These are phyloP conservation scores for Pseudochaenichthys georgianus DNA, from an alignment of 2,797 vertebrate species.

Conservation along the genomic window DNA sequence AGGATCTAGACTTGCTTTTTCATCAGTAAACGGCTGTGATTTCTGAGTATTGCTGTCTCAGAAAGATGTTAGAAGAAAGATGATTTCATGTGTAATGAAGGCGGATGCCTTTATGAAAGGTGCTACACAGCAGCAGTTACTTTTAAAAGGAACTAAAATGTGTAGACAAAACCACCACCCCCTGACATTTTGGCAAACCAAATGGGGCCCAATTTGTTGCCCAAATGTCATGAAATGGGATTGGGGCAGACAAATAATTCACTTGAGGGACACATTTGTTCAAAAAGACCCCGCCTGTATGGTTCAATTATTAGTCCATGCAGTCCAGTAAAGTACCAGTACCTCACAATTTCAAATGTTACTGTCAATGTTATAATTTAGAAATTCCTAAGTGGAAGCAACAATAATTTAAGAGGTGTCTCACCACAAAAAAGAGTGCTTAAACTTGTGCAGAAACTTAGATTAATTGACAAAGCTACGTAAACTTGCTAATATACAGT, in stretches of 20 bases:
- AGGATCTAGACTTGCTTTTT: slow-evolving; percentile 14
- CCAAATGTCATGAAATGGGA: slow-evolving; percentile 52
- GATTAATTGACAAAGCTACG: background rate
- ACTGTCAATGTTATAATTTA: too few relatives aligned
- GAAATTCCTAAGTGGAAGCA: too few relatives aligned
- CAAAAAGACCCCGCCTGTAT: slow-evolving; percentile 12
- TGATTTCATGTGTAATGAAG: too few relatives aligned
- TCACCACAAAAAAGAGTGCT: too few relatives aligned
- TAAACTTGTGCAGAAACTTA: background rate
- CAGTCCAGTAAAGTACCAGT: background rate
- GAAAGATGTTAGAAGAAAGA: too few relatives aligned
- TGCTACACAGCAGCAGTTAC: too few relatives aligned
- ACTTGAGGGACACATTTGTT: slow-evolving; percentile 20
- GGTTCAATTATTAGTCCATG: slow-evolving; percentile 19
- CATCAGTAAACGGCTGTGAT: slow-evolving; percentile 8
- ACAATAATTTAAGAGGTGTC: background rate
- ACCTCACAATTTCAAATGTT: background rate
- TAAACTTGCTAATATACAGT: too few relatives aligned
- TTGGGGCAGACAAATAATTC: slow-evolving; percentile 18
- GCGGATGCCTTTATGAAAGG: too few relatives aligned
- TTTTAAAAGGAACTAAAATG: too few relatives aligned
- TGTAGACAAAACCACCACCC: slow-evolving; percentile 17
- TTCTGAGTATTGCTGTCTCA: slow-evolving; percentile 10
- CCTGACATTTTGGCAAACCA: slow-evolving; percentile 46
- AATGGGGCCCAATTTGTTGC: slow-evolving; percentile 38